Percentiles rank a stretch among this genome's conserved stretches.
Conservation (phyloP, 2,797 vertebrate species). For the Gallinago stenura region DNA sequence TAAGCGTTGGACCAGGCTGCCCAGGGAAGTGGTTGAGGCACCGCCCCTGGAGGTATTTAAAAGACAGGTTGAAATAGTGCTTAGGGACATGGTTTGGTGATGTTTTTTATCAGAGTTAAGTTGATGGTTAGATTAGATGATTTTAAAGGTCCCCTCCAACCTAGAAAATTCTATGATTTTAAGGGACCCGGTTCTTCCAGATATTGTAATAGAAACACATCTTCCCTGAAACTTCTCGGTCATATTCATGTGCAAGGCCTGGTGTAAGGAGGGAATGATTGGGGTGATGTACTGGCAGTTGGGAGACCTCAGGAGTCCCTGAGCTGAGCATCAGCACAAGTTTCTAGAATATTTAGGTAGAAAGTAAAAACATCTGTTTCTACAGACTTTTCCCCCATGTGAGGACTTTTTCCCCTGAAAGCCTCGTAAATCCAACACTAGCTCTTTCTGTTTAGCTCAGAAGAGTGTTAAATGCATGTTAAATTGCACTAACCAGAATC, state of each 20-base stretch:
- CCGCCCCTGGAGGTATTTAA: no score
- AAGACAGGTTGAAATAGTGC: no score
- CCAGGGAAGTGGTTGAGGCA: no score
- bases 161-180: no score
- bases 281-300: accelerated
- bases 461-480: neutral
- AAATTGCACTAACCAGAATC: neutral
- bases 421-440: accelerated
- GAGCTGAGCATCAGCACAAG: neutral
- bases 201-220: neutral
- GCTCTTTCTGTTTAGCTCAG: neutral
- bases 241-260: neutral
- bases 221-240: neutral
- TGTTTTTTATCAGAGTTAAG: no score
- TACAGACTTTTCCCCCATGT: neutral
- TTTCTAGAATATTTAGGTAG: neutral
- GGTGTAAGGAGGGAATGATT: neutral
- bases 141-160: no score
- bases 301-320: neutral
- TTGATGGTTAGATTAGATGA: no score
- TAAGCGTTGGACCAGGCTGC: no score
- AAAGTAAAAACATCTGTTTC: neutral
- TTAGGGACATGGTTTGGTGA: no score
- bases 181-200: neutral
- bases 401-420: neutral